Conservation (phyloP, 2,797 vertebrate species). For the Megaceryle alcyon region DNA sequence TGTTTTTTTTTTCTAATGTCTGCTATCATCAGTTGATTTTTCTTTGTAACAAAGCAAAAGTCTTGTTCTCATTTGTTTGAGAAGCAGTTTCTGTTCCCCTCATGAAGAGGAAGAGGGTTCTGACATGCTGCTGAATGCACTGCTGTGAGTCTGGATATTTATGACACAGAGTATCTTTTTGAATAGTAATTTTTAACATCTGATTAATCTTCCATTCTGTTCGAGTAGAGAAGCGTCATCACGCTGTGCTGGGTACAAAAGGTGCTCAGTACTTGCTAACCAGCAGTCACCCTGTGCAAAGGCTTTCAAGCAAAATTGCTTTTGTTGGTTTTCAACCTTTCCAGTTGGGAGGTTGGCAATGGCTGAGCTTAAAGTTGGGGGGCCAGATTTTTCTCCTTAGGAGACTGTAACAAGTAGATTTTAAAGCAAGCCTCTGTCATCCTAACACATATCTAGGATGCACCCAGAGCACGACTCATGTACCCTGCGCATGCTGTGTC, state of each 20-base stretch:
- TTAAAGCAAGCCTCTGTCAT: background rate
- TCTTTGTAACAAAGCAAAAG: background rate
- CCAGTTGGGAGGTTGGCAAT: background rate
- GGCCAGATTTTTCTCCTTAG: background rate
- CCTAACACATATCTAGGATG: fast-evolving
- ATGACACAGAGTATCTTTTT: slow-evolving; percentile 29
- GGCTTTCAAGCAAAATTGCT: background rate
- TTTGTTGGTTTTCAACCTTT: background rate
- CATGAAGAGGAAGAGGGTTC: background rate
- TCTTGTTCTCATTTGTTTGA: slow-evolving; percentile 28
- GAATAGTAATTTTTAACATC: slow-evolving; percentile 38
- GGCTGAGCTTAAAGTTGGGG: background rate
- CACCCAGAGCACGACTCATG: fast-evolving
- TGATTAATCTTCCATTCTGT: slow-evolving; percentile 8
- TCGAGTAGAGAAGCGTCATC: background rate
- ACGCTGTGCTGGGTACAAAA: background rate
- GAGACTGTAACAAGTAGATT: background rate
- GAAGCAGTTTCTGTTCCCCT: slow-evolving; percentile 50
- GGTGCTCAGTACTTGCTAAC: fast-evolving
- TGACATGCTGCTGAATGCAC: background rate
- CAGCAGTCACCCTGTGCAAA: background rate
- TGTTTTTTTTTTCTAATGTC: background rate
- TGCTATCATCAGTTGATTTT: slow-evolving; percentile 22
- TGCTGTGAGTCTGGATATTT: slow-evolving; percentile 20
- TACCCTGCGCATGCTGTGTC: fast-evolving